A percentile compares a stretch with the other conserved stretches of the same genome.
Conservation (phyloP, 2,113 vertebrate species). For the Equus przewalskii region DNA sequence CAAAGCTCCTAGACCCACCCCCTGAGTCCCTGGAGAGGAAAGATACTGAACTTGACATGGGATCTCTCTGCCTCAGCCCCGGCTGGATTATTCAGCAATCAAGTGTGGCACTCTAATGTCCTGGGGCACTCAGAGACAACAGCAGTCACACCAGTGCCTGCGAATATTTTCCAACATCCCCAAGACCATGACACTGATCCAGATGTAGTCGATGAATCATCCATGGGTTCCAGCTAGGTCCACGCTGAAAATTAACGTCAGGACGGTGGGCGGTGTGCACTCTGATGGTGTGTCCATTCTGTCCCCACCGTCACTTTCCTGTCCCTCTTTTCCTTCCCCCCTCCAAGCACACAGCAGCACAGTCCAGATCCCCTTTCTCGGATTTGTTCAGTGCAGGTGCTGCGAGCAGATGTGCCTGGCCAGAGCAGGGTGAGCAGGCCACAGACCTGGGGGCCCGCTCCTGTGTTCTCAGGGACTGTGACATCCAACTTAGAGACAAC, state of each 20-base stretch:
- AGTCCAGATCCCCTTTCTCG: neutral
- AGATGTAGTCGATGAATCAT: no score
- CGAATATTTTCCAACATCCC: constrained; percentile 30
- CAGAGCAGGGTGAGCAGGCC: no score
- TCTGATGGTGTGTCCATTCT: fast-evolving
- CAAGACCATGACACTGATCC: neutral
- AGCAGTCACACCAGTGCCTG: neutral
- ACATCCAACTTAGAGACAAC: neutral
- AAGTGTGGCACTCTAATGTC: constrained; percentile 45
- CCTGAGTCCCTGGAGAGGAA: neutral
- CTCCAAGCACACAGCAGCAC: neutral
- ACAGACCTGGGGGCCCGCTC: neutral
- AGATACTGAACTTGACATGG: constrained; percentile 32
- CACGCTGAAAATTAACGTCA: no score
- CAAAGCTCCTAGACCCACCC: neutral
- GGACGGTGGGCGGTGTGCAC: fast-evolving
- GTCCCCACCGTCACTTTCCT: fast-evolving
- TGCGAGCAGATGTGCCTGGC: neutral
- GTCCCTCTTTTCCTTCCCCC: neutral
- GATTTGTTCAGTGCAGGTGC: neutral
- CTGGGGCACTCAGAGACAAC: constrained; percentile 2
- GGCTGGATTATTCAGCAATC: constrained; percentile 12
- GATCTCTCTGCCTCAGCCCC: constrained; percentile 47
- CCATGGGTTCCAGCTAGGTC: neutral
- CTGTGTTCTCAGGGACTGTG: neutral